A percentile compares a stretch with the other conserved stretches of the same genome.
These are phyloP conservation scores for Phenganax marumi DNA, from an alignment of 92 coral and sea anemone genomes.

Conservation along the genomic window DNA sequence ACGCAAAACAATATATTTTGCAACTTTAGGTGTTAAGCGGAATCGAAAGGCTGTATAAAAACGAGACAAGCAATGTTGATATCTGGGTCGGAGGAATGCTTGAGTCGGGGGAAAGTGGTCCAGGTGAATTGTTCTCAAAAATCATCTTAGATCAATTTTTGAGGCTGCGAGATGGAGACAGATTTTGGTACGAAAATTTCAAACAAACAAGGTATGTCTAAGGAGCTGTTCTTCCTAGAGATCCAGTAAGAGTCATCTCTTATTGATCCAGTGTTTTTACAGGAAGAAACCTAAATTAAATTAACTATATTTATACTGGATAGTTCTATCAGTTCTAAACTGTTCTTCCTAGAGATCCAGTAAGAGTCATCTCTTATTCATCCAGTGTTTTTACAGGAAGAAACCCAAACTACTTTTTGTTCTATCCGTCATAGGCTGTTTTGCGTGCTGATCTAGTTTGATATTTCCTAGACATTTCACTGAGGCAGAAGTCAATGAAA, in stretches of 20 bases:
- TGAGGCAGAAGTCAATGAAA: constrained; percentile 16
- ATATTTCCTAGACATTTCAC: constrained; percentile 19
- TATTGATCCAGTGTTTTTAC: not conserved
- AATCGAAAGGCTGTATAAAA: constrained; percentile 16
- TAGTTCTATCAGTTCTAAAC: too few relatives aligned
- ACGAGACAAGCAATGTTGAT: constrained; percentile 16
- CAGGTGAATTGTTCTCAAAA: constrained; percentile 20
- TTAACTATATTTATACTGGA: too few relatives aligned
- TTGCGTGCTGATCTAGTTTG: not conserved
- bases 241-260: not conserved
- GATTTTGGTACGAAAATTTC: constrained; percentile 45
- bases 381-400: not conserved
- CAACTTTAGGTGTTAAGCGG: not conserved
- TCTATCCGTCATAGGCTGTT: not conserved
- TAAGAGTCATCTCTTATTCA: not conserved
- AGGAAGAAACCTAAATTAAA: not conserved
- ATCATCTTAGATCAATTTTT: constrained; percentile 32
- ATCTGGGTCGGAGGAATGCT: constrained; percentile 43
- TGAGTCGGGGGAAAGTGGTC: constrained; percentile 32
- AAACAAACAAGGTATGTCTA: constrained; percentile 18
- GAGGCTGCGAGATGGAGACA: constrained; percentile 37
- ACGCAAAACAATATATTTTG: not conserved
- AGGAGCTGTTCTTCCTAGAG: not conserved
- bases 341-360: not conserved
- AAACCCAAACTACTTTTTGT: not conserved